These are phyloP conservation scores for Colistium nudipinnis DNA, from an alignment of 2,113 vertebrate genomes.

Conservation along the genomic window DNA sequence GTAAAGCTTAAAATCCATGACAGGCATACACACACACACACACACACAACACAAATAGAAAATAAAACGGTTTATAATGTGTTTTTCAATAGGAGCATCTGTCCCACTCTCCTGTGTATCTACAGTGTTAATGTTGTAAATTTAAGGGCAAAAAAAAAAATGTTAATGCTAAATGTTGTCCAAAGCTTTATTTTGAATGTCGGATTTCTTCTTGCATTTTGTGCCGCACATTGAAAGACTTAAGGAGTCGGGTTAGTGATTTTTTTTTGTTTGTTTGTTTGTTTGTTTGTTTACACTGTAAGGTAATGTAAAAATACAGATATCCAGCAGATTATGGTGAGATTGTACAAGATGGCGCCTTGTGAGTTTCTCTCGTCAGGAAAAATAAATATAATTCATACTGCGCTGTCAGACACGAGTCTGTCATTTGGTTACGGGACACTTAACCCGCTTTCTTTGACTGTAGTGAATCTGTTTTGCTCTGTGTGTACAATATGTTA, in stretches of 20 bases:
- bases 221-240: slow-evolving; percentile 9
- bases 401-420: neutral
- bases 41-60: no score
- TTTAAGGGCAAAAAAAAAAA: neutral
- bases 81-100: neutral
- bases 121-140: neutral
- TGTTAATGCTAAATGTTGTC: slow-evolving; percentile 5
- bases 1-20: neutral
- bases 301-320: no score
- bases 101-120: neutral
- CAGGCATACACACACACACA: neutral
- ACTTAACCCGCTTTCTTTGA: slow-evolving; percentile 4
- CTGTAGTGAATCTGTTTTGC: neutral
- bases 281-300: no score
- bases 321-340: slow-evolving; percentile 10
- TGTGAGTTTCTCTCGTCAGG: neutral
- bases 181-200: slow-evolving; percentile 16
- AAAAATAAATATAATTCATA: slow-evolving; percentile 3
- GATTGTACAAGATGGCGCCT: neutral
- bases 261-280: slow-evolving; percentile 55
- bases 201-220: slow-evolving; percentile 8
- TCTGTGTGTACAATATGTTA: neutral
- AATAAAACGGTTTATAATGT: no score
- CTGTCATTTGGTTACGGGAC: neutral
- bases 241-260: slow-evolving; percentile 25